Base-by-base conservation (phyloP, 2,113 vertebrate genomes). In the Addax nasomaculatus region DNA sequence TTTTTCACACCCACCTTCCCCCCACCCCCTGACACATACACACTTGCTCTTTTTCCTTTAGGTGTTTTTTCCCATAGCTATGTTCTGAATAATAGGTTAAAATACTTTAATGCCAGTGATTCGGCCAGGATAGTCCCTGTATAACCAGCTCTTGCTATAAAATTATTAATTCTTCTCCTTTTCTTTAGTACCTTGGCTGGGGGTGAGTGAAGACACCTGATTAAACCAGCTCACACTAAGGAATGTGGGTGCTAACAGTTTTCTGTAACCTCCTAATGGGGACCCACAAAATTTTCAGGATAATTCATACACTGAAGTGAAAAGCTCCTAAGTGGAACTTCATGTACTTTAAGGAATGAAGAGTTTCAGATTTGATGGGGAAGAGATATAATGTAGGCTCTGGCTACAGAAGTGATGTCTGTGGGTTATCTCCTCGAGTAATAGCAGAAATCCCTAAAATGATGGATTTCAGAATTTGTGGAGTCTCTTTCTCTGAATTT, bases 391-490 rank as follows among this genome's bases (percentile, higher is more conserved):
- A 76, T 43, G 39, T 27, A 43, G 70, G 39, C 39, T 76, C 39
- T 76, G 23, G 70, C 39, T 76, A 43, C 6, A 76, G 67, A 76
- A 76, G 39, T 76, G 12, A 43, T 43, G 23, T 43, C 70, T 43
- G 23, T 76, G 39, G 12, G 39, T 76, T 43, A 76, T 76, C 39
- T 76, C 36, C 8, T 85, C 60, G 3, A 7, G 51, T 57, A 89
- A 60, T 0, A 67, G 33, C 29, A 78, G 17, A 64, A 67, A 85
- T 67, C 25, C 51, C 25, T 67, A 39, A 57, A 80, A 89, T 13
- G 23, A 4, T 49, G 17, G 29, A 36, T 55, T 88, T 97, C 21
- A 76, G 39, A 96, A 90, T 81, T 83, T 94, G 12, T 86, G 2
- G 33, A 36, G 64, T 76, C 25, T 58, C 12, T 43, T 79, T 90